Evolutionary conservation across 1,140 invertebrate species (phyloP).

Genomic region (Cyclina sinensis): DNA sequence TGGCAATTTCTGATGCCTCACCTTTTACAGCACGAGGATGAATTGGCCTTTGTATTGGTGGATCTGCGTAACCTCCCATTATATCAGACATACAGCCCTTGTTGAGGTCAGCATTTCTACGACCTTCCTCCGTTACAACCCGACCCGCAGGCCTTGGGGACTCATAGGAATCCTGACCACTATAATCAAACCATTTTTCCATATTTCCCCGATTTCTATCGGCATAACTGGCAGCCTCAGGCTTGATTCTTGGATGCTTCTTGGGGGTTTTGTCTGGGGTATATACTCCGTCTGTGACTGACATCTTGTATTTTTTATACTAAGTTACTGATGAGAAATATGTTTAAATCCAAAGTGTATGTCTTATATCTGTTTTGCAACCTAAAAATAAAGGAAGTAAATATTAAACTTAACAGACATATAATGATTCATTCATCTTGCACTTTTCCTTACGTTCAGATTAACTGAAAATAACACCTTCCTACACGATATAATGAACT

Average conservation of each 20-base stretch:
- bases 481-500: no score
- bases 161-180: constrained; percentile 73
- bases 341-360: neutral
- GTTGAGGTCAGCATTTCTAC: constrained; percentile 74
- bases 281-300: constrained; percentile 74
- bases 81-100: constrained; percentile 81
- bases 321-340: neutral
- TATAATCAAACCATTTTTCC: constrained; percentile 81
- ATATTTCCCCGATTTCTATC: constrained; percentile 77
- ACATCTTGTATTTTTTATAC: constrained; percentile 67
- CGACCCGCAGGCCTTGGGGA: constrained; percentile 76
- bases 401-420: no score
- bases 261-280: constrained; percentile 73
- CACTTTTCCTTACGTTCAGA: no score
- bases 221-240: constrained; percentile 77
- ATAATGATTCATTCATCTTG: no score
- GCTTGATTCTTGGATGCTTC: constrained; percentile 77
- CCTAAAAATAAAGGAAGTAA: neutral
- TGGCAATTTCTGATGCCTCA: constrained; percentile 78
- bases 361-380: neutral
- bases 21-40: constrained; percentile 78
- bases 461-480: no score
- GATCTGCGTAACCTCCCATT: constrained; percentile 81
- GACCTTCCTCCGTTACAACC: constrained; percentile 72
- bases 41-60: constrained; percentile 68